Base-by-base conservation (phyloP, 2,113 vertebrate species). In the Aptenodytes forsteri region DNA sequence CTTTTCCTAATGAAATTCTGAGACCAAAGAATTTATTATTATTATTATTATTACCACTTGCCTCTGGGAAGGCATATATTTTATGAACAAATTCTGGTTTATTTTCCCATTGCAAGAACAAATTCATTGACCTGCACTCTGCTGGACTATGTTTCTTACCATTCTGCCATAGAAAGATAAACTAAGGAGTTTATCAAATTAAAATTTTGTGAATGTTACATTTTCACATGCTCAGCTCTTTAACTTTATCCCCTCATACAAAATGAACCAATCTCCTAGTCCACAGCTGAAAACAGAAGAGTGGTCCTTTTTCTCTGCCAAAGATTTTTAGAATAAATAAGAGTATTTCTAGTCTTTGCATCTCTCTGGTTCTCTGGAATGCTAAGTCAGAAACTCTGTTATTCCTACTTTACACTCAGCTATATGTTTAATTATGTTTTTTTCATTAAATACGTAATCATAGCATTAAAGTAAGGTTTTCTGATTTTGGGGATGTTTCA, bases 131-230 rank as follows among this genome's bases (percentile, higher is more conserved):
- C 83, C 71, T 92, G 44, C 36, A 8, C 67, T 62, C 50, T 89
- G 64, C 50, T 84, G 72, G 38, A 58, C 59, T 95, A 73, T 78
- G 69, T n/a, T 89, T 55, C 76, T 94, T 96, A 89, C 87, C 83
- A 23, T 71, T 73, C 80, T 86, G 55, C 59, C 25, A 18, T 40
- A 21, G 64, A n/a, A 70, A 93, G 92, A 89, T 95, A 95, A 91
- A 95, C 64, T 52, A 81, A 72, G 16, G 71, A 76, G 50, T 95
- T 92, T 87, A 93, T 96, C 61, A 91, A 81, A 59, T 81, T 75
- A 83, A 81, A 84, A 52, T 67, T 78, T 78, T 64, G 34, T 70
- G 83, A 65, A 83, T 56, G 76, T 54, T 94, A 40, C 25, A 38
- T 91, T 95, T 94, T 13, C 59, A 25, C 61, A 50, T 75, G 27